These are phyloP conservation scores for Erethizon dorsatum DNA, from an alignment of 2,797 vertebrate genomes.

Conservation along the genomic window DNA sequence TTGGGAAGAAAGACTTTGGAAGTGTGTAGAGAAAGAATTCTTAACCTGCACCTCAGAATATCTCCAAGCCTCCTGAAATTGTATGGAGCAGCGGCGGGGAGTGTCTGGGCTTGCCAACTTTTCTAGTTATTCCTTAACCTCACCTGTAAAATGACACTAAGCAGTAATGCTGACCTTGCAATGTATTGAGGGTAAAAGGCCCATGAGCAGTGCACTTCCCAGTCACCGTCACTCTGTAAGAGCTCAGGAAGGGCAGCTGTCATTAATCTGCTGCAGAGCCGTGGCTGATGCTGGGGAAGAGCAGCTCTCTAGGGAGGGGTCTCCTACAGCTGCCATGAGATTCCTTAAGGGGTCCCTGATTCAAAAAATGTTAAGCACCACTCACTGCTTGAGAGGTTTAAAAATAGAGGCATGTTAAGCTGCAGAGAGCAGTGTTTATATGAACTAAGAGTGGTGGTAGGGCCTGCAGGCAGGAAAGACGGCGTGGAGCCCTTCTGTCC, in stretches of 20 bases:
- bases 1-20: neutral
- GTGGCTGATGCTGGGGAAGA: neutral
- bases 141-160: neutral
- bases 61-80: neutral
- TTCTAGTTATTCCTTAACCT: neutral
- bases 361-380: constrained; percentile 85
- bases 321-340: constrained; percentile 73
- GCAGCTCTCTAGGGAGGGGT: constrained; percentile 64
- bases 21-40: neutral
- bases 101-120: neutral
- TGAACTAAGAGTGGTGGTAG: neutral
- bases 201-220: rapidly evolving
- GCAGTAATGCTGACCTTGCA: neutral
- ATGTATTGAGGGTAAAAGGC: neutral
- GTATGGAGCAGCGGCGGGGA: neutral
- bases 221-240: rapidly evolving
- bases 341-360: constrained; percentile 82
- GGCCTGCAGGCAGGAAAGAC: constrained; percentile 65
- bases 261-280: neutral
- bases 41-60: constrained; percentile 13
- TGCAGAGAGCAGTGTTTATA: constrained; percentile 75
- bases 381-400: constrained; percentile 83
- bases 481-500: constrained; percentile 30
- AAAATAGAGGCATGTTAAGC: constrained; percentile 79
- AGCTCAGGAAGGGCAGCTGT: neutral